Evolutionary conservation across 2,797 vertebrate genomes (phyloP).

Genomic region (Micropoecilia bifurca): DNA sequence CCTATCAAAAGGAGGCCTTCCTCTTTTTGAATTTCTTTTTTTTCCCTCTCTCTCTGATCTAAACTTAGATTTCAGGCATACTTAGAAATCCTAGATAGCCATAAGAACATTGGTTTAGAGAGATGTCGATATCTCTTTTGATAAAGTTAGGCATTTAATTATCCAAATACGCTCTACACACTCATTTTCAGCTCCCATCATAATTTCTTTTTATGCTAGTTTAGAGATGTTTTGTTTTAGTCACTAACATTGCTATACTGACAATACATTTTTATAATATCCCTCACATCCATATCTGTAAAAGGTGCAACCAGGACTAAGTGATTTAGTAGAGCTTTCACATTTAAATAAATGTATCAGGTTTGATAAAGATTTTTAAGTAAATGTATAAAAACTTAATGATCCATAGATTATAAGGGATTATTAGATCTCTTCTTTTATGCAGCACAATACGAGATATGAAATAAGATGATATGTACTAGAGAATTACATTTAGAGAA

Average conservation of each 20-base stretch:
- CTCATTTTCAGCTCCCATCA: background rate
- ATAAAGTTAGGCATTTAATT: background rate
- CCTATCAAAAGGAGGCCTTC: background rate
- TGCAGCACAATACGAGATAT: background rate
- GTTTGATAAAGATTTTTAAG: background rate
- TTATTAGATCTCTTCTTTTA: background rate
- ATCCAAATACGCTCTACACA: background rate
- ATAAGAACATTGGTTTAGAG: background rate
- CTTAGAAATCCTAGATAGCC: background rate
- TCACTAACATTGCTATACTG: background rate
- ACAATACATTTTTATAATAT: background rate
- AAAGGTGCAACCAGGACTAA: background rate
- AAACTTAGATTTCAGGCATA: background rate
- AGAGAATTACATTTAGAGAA: background rate
- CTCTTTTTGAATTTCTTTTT: background rate
- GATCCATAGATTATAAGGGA: background rate
- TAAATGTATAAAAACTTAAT: background rate
- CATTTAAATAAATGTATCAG: background rate
- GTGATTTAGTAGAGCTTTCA: background rate
- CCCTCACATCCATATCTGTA: background rate
- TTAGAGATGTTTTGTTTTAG: background rate
- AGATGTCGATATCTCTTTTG: background rate
- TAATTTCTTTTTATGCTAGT: background rate
- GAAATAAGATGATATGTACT: background rate
- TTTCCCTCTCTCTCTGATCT: too few species aligned